These are phyloP conservation scores for Cochlearius cochlearius DNA, from an alignment of 2,113 vertebrate genomes.

Conservation along the genomic window DNA sequence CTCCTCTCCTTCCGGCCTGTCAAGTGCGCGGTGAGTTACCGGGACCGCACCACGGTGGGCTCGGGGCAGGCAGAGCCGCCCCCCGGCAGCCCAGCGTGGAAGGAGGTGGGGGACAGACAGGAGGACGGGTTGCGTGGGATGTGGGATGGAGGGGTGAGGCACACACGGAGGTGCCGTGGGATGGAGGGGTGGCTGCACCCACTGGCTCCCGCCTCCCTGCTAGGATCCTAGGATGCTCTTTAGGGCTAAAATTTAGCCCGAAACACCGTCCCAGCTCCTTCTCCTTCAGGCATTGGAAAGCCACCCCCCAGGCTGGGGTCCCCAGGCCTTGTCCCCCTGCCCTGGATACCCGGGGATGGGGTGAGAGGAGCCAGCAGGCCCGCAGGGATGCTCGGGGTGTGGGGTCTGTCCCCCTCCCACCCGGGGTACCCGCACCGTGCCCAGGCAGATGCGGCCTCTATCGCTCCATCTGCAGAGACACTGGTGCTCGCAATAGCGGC, in stretches of 20 bases:
- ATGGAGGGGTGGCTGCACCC: not conserved
- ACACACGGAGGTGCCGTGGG: rapidly evolving
- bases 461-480: conserved; percentile 47
- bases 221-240: not conserved
- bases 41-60: not conserved
- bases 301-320: not conserved
- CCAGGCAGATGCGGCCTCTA: conserved; percentile 1
- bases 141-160: not conserved
- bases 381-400: rapidly evolving
- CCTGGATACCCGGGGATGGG: rapidly evolving
- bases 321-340: not conserved
- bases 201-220: not conserved
- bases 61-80: not conserved
- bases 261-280: not conserved
- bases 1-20: conserved; percentile 93
- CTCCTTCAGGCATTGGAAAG: not conserved
- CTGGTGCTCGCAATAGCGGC: conserved; percentile 37
- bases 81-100: not conserved
- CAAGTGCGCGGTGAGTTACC: conserved; percentile 85
- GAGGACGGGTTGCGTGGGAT: not conserved
- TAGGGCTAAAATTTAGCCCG: not conserved
- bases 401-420: rapidly evolving
- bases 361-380: not conserved
- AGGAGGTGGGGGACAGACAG: not conserved
- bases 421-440: not conserved